Evolutionary conservation across 1,140 invertebrate genomes (phyloP).

Genomic region (Bombus soroeensis): DNA sequence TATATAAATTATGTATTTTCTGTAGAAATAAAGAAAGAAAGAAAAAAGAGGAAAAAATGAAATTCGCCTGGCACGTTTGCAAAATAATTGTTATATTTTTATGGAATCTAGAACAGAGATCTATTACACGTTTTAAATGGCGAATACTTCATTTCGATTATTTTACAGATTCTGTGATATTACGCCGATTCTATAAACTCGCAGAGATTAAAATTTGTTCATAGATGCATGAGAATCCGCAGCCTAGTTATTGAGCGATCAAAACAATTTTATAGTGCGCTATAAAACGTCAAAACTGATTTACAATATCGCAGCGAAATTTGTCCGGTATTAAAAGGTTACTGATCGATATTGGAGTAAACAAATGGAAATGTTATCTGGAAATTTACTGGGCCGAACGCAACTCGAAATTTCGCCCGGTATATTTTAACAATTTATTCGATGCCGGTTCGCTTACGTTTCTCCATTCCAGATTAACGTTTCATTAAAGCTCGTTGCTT

Average conservation of each 20-base stretch:
- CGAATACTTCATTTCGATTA: no score
- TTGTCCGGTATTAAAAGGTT: neutral
- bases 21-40: no score
- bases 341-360: neutral
- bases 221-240: neutral
- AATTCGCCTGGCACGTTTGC: no score
- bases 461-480: slow-evolving; percentile 12
- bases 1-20: no score
- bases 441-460: neutral
- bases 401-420: neutral
- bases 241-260: neutral
- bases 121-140: no score
- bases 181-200: neutral
- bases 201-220: neutral
- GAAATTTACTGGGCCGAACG: neutral
- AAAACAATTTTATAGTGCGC: neutral
- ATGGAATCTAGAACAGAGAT: no score
- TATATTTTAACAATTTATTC: neutral
- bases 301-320: neutral
- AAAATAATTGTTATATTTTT: no score
- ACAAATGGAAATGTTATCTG: neutral
- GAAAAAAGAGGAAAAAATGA: no score
- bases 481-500: slow-evolving; percentile 6
- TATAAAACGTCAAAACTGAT: neutral
- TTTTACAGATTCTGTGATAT: no score